Evolutionary conservation across 2,888 invertebrate genomes (phyloP).

Genomic region (Quadriops clusia): DNA sequence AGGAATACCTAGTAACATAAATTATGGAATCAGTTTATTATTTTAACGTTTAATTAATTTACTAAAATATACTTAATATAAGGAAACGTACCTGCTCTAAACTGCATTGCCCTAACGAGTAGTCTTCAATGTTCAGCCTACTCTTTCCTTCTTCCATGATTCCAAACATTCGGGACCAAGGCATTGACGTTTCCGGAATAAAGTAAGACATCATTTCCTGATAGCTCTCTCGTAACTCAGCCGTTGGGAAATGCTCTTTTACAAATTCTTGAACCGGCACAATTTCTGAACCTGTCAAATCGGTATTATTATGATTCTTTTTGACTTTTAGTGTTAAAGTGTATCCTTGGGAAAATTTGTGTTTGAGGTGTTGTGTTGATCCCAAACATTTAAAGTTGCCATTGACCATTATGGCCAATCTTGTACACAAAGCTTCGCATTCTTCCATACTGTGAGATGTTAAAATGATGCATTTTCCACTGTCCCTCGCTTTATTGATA

Average conservation of each 20-base stretch:
- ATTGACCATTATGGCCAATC: conserved; percentile 75
- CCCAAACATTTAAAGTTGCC: conserved; percentile 70
- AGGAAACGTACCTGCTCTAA: conserved; percentile 58
- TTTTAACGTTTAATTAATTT: too few species aligned
- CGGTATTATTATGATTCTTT: conserved; percentile 17
- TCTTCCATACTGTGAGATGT: conserved; percentile 85
- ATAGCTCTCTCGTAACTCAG: conserved; percentile 51
- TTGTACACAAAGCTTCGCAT: conserved; percentile 74
- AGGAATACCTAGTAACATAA: too few species aligned
- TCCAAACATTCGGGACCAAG: conserved; percentile 67
- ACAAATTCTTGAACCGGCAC: conserved; percentile 22
- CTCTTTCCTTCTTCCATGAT: conserved; percentile 48
- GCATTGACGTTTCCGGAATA: conserved; percentile 43
- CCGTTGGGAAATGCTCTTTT: conserved; percentile 24
- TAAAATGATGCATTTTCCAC: conserved; percentile 63
- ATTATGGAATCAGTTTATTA: too few species aligned
- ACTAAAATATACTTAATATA: too few species aligned
- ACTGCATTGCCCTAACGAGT: conserved; percentile 71
- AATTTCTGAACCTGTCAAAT: conserved; percentile 10
- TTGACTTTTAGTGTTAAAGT: conserved; percentile 35
- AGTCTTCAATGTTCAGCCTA: conserved; percentile 49
- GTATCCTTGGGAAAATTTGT: conserved; percentile 57
- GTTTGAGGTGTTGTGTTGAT: conserved; percentile 70
- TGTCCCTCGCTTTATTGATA: conserved; percentile 52
- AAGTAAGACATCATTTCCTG: conserved; percentile 62